Conservation (phyloP, 2,888 invertebrate species). For the Chrysolina oricalcia region DNA sequence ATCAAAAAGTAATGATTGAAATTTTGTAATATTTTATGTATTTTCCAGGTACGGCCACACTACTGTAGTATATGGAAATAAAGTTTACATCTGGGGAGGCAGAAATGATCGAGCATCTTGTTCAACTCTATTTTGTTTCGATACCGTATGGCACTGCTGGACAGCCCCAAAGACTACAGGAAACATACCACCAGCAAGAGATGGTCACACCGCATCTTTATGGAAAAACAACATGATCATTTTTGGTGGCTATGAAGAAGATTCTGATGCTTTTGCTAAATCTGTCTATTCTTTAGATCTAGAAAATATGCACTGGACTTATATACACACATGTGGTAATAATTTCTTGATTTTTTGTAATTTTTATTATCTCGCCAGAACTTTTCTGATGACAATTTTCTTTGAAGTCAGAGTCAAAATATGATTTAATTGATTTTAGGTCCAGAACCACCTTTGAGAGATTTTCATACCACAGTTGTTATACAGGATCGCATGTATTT, state of each 20-base stretch:
- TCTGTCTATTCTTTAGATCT: constrained; percentile 86
- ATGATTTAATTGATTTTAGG: constrained; percentile 54
- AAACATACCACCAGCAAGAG: constrained; percentile 84
- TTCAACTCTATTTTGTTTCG: constrained; percentile 86
- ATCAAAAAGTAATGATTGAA: too few species aligned
- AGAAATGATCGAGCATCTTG: constrained; percentile 90
- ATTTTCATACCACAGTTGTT: constrained; percentile 91
- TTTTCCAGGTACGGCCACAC: constrained; percentile 86
- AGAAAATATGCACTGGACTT: constrained; percentile 82
- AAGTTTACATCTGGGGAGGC: constrained; percentile 94
- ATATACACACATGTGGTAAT: constrained; percentile 76
- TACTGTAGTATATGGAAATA: constrained; percentile 85
- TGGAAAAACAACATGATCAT: constrained; percentile 88
- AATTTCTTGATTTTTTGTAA: not conserved
- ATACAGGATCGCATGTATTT: constrained; percentile 88
- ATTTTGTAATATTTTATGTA: not conserved
- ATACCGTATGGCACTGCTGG: constrained; percentile 83
- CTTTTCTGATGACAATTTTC: too few species aligned
- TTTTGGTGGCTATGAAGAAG: constrained; percentile 94
- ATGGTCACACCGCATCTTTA: constrained; percentile 93
- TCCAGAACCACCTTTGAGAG: constrained; percentile 77
- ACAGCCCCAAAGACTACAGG: constrained; percentile 80
- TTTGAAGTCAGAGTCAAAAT: too few species aligned
- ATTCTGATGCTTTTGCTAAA: constrained; percentile 85
- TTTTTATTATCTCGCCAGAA: too few species aligned